Base-by-base conservation (phyloP, 1,140 invertebrate genomes). In the Drosophila yakuba region DNA sequence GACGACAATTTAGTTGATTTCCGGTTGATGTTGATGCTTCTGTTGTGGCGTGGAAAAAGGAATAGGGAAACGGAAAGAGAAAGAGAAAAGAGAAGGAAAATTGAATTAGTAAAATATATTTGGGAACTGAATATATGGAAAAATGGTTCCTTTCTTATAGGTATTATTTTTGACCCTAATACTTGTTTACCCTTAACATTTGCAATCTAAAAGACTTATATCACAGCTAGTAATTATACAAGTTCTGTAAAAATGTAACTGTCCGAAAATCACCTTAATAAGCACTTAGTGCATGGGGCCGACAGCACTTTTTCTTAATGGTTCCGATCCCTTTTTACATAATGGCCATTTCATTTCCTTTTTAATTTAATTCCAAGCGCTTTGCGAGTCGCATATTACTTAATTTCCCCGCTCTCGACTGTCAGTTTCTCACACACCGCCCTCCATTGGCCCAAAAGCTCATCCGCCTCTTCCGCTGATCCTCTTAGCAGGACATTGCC, bases 1-100 rank as follows among this genome's bases (percentile, higher is more conserved):
- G 76, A 80, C 80, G 84, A 89, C 83, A 88, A 89, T 88, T 88
- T 84, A 75, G 80, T 84, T 78, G 84, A 88, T 89, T 88, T 88
- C 73, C 83, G 59, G 75, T 79, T 82, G 74, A 68, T 66, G 73
- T 75, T 75, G 60, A 54, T 56, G 59, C 64, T 32, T 43, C 63
- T 80, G 71, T 69, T 51, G 44, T 50, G 57, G 39, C 38, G 58
- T 51, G 39, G 20, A 57, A 44, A 48, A 41, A 17, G 28, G 5
- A 32, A 7, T 20, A 48, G 10, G 35, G 35, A 68, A 83, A 36
- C 47, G 41, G 43, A 6, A 23, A 17, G 57, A 36, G 43, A 6
- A 23, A 17, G 57, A 36, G 35, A 44, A 63, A 56, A 47, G 38
- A 57, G 61, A 74, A 52, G 58, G 14, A 56, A 73, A 59, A 44